Evolutionary conservation across 2,888 invertebrate genomes (phyloP), one percentile per base, ranked within the genome.

Genomic region (Agonopterix alstromeriana): DNA sequence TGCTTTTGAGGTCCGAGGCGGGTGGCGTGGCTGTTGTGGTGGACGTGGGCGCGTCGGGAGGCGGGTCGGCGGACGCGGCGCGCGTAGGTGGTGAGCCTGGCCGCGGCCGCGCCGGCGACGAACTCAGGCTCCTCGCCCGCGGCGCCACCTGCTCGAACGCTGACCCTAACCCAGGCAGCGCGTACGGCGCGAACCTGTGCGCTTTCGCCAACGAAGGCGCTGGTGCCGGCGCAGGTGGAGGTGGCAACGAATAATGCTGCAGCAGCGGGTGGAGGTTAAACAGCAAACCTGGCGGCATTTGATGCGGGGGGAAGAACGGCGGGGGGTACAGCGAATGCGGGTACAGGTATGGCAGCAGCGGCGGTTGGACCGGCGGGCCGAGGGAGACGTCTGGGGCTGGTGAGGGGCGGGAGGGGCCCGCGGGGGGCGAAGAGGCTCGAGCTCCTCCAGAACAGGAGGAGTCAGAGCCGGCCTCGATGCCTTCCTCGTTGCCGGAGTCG

Each of bases 341-440:
- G 81, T 97, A 98, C 48, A 98, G 93, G 90, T 98, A 98, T 60
- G 98, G 97, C 73, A 98, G 94, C 36, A 96, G 93, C 46, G 97
- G 96, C 43, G 97, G 97, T 71, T 97, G 97, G 44, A 97, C 94
- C 43, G 97, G 97, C 41, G 97, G 97, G 46, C 97, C 98, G 41
- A 98, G 94, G 36, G 97, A 97, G 55, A 97, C 97, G 86, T 98
- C 98, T 12, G 97, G 97, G 56, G 96, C 94, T 0, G 96, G 96
- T 58, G 95, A 95, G 59, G 92, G 83, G 51, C 89, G 65, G 57
- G 91, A 92, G n/a, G 92, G 91, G 0, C 91, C 90, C 8, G 86
- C 68, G n/a, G 87, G 73, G 57, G 90, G 85, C 58, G 91, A 79
- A 82, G 91, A 61, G 72, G 91, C 67, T 67, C 77, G 87, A 61